Base-by-base conservation (phyloP, 92 coral and sea anemone species). In the Epizoanthus fatuus region DNA sequence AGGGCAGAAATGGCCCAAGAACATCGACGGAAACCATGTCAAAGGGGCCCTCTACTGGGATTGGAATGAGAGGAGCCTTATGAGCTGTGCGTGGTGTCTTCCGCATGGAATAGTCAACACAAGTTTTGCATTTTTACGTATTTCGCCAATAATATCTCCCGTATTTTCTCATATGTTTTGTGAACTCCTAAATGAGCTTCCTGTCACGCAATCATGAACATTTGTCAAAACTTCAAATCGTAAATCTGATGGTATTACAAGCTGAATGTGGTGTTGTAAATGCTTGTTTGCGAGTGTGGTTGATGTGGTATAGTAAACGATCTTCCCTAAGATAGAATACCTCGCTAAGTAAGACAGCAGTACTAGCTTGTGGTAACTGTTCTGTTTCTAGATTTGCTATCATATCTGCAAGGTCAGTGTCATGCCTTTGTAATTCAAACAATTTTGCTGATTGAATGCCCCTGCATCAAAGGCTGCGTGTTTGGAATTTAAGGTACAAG, bases 1-100 rank as follows among this genome's bases (percentile, higher is more conserved):
- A 83, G 32, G 69, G 89, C 12, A 91, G 91, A 10, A 84, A 85
- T 0, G 97, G 94, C 0, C 94, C 94, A 4, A 91, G 22, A 22
- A 67, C 72, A 32, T 67, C 72, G 4, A 81, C 85, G 1, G 85
- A 72, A 5, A 81, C 76, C 55, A 72, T 51, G 10, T 81, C 85
- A 45, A 81, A 81, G 1, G 79, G 77, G 19, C 69, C 54, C 47
- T 54, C 64, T 6, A 81, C 78, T 14, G 78, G 86, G 3, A 70
- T 72, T 32, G 68, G 69, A 6, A 83, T 63, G 0, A 83, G 77
- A 15, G 87, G 80, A 14, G 81, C 79, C 8, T 70, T 59, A 2
- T 70, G 66, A 10, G 55, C 67, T 13, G 51, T 75, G 29, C 90
- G 80, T 0, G 92, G 90, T 13, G 90, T 74, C 44, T 85, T 89